Base-by-base conservation (phyloP, 2,797 vertebrate species). In the Gobio occitaniae region DNA sequence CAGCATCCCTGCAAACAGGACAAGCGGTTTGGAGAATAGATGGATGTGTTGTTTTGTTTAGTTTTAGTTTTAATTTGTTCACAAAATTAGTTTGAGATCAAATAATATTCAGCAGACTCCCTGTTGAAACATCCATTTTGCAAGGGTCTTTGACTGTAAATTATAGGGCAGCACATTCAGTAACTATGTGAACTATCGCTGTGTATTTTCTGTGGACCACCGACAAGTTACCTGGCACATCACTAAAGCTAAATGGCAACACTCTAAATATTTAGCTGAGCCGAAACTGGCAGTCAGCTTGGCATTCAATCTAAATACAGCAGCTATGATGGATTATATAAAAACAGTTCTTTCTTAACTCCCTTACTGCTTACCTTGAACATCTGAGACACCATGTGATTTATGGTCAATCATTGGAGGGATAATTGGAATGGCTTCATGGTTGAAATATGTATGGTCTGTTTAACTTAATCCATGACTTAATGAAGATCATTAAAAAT, bases 241-340 rank as follows among this genome's bases (percentile, higher is more conserved):
- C 52, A 71, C 44, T 80, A 76, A 70, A 66, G 80, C 70, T 59
- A 47, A 76, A 84, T 63, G 44, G 52, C 52, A 56, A 44, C 2
- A 4, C 44, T 66, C 38, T 72, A 87, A 85, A 83, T 83, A 85
- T 83, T 77, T 76, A 75, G 25, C 63, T 70, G 54, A 69, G 52
- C 75, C 70, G 50, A 80, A 80, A 68, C 86, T 68, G 79, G 69
- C 79, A 56, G 41, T 81, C n/a, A 21, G 21, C 48, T 63, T 56
- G 54, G 69, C 65, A 50, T 50, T 69, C 38, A 13, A 54, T 79
- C 81, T 83, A 85, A 87, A 79, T 80, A 83, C 25, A 83, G 74
- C 75, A 66, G 32, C 76, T 47, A 74, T 83, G 86, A 89, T 83
- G 78, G 52, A 89, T 87, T 83, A 83, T 80, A 72, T 77, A 56